A percentile compares a stretch with the other conserved stretches of the same genome.
These are phyloP conservation scores for Corythaeola cristata DNA, from an alignment of 2,113 vertebrate species.

Conservation along the genomic window DNA sequence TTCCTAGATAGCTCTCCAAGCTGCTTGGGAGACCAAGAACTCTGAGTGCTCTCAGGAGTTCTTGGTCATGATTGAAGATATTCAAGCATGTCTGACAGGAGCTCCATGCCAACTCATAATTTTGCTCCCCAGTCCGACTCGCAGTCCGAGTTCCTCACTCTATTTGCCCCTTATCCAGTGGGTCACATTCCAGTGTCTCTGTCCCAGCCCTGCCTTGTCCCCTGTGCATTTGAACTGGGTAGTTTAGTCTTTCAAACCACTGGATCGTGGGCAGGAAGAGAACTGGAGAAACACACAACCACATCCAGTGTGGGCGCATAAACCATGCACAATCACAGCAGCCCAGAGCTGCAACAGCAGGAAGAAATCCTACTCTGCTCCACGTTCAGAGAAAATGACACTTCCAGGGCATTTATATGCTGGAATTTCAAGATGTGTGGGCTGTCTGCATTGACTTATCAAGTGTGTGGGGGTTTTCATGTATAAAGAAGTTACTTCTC, in stretches of 20 bases:
- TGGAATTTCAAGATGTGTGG: conserved; percentile 29
- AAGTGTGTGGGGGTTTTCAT: conserved; percentile 1
- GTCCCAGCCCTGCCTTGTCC: background rate
- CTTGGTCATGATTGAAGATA: background rate
- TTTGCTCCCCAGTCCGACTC: background rate
- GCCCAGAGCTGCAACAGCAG: background rate
- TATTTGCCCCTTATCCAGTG: background rate
- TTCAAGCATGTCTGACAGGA: background rate
- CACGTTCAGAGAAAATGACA: conserved; percentile 18
- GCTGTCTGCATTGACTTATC: conserved; percentile 28
- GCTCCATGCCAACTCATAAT: background rate
- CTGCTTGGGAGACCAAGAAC: background rate
- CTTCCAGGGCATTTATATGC: conserved; percentile 24
- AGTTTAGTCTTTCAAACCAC: background rate
- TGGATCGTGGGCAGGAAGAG: background rate
- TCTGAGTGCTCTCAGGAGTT: background rate
- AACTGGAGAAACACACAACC: background rate
- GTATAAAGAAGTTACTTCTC: conserved; percentile 8
- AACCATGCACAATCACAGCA: background rate
- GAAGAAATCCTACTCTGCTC: background rate
- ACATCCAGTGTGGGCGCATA: background rate
- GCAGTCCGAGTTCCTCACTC: background rate
- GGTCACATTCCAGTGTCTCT: background rate
- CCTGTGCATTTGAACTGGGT: background rate
- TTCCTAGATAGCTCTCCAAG: background rate